phyloP scores from a whole-genome alignment of 2,797 vertebrate species.

The Denticeps clupeoides region DNA sequence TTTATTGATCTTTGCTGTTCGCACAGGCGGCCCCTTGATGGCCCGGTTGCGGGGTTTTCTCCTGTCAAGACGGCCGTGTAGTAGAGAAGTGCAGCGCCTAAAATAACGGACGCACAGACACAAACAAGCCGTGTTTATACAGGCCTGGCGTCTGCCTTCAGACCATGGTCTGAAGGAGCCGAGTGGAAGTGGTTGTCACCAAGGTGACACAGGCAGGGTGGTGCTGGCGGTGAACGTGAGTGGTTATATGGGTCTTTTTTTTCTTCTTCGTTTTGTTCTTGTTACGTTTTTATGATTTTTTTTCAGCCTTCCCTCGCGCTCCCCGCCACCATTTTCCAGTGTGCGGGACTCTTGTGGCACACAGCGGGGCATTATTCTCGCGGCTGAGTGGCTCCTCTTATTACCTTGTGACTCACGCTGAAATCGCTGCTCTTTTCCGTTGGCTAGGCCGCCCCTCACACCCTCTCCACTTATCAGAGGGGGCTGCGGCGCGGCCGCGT shows the following conservation, averaged over 20 bases:
- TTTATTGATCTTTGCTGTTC: slow-evolving; percentile 43
- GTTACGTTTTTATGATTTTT: too few relatives aligned
- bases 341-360: too few relatives aligned
- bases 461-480: slow-evolving; percentile 1
- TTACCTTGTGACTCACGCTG: slow-evolving; percentile 22
- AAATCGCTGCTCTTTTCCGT: not conserved
- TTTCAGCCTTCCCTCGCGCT: not conserved
- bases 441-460: too few relatives aligned
- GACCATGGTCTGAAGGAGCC: not conserved
- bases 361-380: too few relatives aligned
- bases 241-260: slow-evolving; percentile 2
- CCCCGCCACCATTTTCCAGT: not conserved
- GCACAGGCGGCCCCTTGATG: slow-evolving; percentile 23
- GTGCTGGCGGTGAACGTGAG: too few relatives aligned
- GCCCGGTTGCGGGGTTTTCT: slow-evolving; percentile 20
- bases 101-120: not conserved
- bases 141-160: not conserved
- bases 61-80: too few relatives aligned
- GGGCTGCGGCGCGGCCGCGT: slow-evolving; percentile 23
- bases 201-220: slow-evolving; percentile 12
- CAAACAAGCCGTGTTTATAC: not conserved
- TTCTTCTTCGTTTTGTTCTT: not conserved
- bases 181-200: slow-evolving; percentile 10
- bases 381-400: slow-evolving; percentile 9
- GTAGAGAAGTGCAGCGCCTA: not conserved